phyloP scores from a whole-genome alignment of 1,140 invertebrate genomes.

The Ceratina australensis region DNA sequence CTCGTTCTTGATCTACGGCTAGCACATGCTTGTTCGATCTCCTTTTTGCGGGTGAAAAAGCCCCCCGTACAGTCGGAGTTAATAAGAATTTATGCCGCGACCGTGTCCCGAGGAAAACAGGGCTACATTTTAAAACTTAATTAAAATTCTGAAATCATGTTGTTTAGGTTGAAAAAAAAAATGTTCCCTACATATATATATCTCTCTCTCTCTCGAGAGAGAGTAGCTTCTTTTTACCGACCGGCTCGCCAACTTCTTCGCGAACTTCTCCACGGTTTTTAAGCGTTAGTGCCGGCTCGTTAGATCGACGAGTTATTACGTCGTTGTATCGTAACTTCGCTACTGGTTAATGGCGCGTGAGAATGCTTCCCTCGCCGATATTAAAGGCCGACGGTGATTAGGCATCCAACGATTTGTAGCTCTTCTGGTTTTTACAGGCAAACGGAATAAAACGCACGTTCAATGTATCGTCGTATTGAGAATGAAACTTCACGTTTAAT shows the following conservation, averaged over 20 bases:
- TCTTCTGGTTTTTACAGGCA: too few relatives aligned
- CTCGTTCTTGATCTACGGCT: constrained; percentile 6
- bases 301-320: constrained; percentile 54
- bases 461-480: not conserved
- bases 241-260: constrained; percentile 4
- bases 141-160: too few relatives aligned
- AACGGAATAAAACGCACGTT: too few relatives aligned
- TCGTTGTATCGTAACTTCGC: constrained; percentile 37
- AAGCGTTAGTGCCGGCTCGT: constrained; percentile 54
- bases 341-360: constrained; percentile 40
- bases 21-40: not conserved
- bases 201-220: too few relatives aligned
- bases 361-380: constrained; percentile 22
- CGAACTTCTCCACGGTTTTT: constrained; percentile 47
- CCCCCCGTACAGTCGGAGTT: not conserved
- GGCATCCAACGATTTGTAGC: constrained; percentile 2
- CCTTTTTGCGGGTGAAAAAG: not conserved
- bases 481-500: not conserved
- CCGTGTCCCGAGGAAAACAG: not conserved
- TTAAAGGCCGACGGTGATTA: constrained; percentile 47
- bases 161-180: too few relatives aligned
- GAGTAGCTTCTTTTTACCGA: too few relatives aligned
- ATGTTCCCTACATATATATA: too few relatives aligned
- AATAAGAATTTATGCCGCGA: not conserved
- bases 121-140: too few relatives aligned